Base-by-base conservation (phyloP, 2,113 vertebrate species). In the Cyphomyrus discorhynchus region DNA sequence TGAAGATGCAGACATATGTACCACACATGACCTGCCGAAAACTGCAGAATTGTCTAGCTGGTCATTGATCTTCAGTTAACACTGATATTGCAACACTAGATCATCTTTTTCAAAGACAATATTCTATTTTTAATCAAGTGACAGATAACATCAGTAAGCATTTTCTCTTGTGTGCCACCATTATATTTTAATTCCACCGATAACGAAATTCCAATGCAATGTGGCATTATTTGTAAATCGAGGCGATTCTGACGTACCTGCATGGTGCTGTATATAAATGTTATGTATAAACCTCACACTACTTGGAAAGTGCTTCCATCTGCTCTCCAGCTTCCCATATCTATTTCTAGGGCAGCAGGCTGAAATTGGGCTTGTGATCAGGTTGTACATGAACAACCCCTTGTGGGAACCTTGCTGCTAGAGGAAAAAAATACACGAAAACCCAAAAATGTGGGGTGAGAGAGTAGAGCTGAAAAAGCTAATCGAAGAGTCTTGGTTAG, bases 1-100 rank as follows among this genome's bases (percentile, higher is more conserved):
- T 95, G 95, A 95, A 94, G 93, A 95, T 94, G 94, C 93, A 93
- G 94, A 94, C 94, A 93, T 94, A 93, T 93, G 92, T 93, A 91
- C 94, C 94, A 94, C 94, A 95, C 94, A 93, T 93, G 93, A 91
- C 92, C 93, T 92, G 91, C 93, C 93, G 93, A 93, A 92, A 92
- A 94, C 93, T 88, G 91, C 91, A 92, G 91, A 70, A 70, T 31
- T 70, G 62, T 70, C 62, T 70, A 31, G 62, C 92, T 92, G 90
- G 93, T 19, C 92, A 94, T 93, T 93, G 93, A 94, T 94, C 92
- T 92, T 92, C 89, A 46, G 91, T 90, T 21, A 91, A 35, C 27
- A 31, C 70, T 24, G 88, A n/a, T 31, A 80, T 24, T 52, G 88
- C 45, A 49, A 47, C n/a, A 89, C 35, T 49, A 80, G 70, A 17